A percentile compares a stretch with the other conserved stretches of the same genome.
These are phyloP conservation scores for Scaptomyza graminum DNA, from an alignment of 1,140 invertebrate genomes.

Conservation along the genomic window DNA sequence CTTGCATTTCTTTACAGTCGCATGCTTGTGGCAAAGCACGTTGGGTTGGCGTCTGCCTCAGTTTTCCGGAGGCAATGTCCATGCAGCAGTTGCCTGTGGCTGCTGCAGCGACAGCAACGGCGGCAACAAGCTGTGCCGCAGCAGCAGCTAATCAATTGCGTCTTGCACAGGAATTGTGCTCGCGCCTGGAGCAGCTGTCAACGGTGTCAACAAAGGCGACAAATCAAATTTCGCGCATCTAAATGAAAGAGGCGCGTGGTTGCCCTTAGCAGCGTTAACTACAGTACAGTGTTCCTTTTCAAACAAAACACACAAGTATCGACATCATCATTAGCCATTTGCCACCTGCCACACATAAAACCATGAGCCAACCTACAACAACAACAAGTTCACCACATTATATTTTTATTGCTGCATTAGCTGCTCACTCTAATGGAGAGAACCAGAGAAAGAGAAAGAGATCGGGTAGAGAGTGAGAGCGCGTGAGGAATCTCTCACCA, in stretches of 20 bases:
- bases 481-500: constrained; percentile 42
- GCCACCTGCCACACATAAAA: constrained; percentile 23
- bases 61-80: constrained; percentile 82
- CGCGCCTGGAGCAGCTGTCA: constrained; percentile 85
- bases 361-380: constrained; percentile 8
- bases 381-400: constrained; percentile 28
- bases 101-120: constrained; percentile 35
- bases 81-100: constrained; percentile 59
- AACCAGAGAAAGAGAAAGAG: neutral
- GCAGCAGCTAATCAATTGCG: constrained; percentile 78
- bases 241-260: constrained; percentile 12
- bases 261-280: neutral
- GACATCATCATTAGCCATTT: constrained; percentile 49
- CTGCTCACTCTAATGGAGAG: constrained; percentile 19
- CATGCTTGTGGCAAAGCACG: constrained; percentile 90
- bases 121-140: constrained; percentile 63
- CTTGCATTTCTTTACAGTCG: constrained; percentile 85
- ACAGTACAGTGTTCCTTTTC: constrained; percentile 62
- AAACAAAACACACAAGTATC: constrained; percentile 39
- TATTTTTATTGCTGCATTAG: constrained; percentile 47
- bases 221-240: constrained; percentile 68
- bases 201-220: constrained; percentile 73
- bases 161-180: constrained; percentile 84
- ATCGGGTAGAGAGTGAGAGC: neutral
- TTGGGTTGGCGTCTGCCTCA: constrained; percentile 88